A percentile compares a stretch with the other conserved stretches of the same genome.
phyloP scores from a whole-genome alignment of 2,888 invertebrate species.

The Lasius fuliginosus region DNA sequence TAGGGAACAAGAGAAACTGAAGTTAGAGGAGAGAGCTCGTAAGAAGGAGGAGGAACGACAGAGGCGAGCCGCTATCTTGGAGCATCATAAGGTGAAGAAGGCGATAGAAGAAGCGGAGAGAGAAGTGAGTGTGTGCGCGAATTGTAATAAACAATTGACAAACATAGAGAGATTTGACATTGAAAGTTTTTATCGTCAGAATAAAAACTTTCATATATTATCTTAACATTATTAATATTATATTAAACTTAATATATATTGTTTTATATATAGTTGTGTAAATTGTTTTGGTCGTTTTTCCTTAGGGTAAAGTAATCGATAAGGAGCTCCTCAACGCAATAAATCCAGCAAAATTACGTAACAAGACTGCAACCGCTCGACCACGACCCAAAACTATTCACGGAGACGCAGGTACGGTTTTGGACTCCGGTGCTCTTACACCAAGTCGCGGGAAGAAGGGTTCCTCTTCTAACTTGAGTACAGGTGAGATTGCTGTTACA shows the following conservation, averaged over 20 bases:
- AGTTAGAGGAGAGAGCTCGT: conserved; percentile 91
- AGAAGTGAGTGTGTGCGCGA: conserved; percentile 88
- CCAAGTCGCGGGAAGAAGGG: conserved; percentile 93
- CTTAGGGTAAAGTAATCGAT: conserved; percentile 93
- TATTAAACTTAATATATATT: conserved; percentile 14
- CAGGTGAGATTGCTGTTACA: conserved; percentile 88
- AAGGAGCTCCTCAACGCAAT: conserved; percentile 89
- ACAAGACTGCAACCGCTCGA: conserved; percentile 88
- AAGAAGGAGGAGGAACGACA: conserved; percentile 95
- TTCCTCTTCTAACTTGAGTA: conserved; percentile 92
- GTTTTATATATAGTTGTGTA: not conserved
- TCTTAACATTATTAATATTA: not conserved
- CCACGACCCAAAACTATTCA: conserved; percentile 97
- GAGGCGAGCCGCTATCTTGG: conserved; percentile 95
- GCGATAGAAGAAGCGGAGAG: conserved; percentile 96
- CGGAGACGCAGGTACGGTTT: conserved; percentile 93
- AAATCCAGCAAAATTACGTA: conserved; percentile 89
- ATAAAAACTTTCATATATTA: not conserved
- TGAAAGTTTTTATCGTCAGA: not conserved
- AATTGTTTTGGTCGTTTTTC: not conserved
- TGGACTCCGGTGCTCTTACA: conserved; percentile 92
- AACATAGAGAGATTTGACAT: not conserved
- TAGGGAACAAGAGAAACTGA: conserved; percentile 92
- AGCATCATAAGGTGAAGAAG: conserved; percentile 97
- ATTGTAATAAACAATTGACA: not conserved